A percentile compares a stretch with the other conserved stretches of the same genome.
Conservation (phyloP, 2,888 invertebrate genomes). For the Drosophila buzzatii region DNA sequence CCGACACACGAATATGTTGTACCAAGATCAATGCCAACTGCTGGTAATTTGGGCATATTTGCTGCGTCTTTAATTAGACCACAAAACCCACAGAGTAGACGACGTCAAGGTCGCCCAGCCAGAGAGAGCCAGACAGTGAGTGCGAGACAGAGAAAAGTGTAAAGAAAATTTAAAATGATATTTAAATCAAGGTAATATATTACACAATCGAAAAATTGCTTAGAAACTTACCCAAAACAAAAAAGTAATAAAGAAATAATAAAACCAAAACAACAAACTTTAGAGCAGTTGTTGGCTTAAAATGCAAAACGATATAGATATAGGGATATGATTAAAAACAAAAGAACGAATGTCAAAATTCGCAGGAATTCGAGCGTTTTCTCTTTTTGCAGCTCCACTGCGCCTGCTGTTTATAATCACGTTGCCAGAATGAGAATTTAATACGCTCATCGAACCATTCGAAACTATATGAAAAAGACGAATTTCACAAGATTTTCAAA, state of each 20-base stretch:
- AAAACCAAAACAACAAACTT: conserved; percentile 14
- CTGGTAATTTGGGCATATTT: conserved; percentile 85
- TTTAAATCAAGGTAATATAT: conserved; percentile 52
- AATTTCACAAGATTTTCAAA: conserved; percentile 4
- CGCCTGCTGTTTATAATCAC: conserved; percentile 75
- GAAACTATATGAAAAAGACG: conserved; percentile 7
- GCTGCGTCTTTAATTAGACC: conserved; percentile 77
- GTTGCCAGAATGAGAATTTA: conserved; percentile 51
- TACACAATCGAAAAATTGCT: conserved; percentile 49
- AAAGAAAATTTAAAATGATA: conserved; percentile 51
- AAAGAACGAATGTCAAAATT: conserved; percentile 83
- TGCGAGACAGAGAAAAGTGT: conserved; percentile 9
- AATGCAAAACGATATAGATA: conserved; percentile 84
- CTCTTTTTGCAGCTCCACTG: conserved; percentile 85
- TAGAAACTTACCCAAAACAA: conserved; percentile 50
- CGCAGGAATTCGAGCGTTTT: conserved; percentile 84
- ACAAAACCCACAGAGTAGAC: conserved; percentile 21
- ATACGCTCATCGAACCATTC: conserved; percentile 35
- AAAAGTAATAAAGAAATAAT: neutral
- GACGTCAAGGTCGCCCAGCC: conserved; percentile 57
- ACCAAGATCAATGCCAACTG: conserved; percentile 90
- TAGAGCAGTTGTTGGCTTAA: conserved; percentile 45
- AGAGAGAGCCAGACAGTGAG: neutral
- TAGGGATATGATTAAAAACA: conserved; percentile 84
- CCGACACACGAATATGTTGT: conserved; percentile 98